These are phyloP conservation scores for Ceratoteleas bidentatus DNA, from an alignment of 1,140 invertebrate genomes.

Conservation along the genomic window DNA sequence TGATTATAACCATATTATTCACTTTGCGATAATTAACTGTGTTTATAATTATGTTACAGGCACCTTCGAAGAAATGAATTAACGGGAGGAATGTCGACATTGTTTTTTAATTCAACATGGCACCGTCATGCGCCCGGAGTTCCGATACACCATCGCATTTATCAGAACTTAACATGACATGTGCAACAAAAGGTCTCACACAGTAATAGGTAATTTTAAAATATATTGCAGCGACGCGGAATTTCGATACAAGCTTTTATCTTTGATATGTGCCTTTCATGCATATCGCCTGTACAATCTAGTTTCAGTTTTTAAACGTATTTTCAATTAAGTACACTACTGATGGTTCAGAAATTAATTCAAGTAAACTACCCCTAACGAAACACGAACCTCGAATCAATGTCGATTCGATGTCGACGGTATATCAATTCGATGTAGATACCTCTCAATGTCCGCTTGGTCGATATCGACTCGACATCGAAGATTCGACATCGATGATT, in stretches of 20 bases:
- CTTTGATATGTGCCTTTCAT: conserved; percentile 32
- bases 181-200: conserved; percentile 69
- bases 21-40: too few relatives aligned
- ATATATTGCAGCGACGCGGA: conserved; percentile 11
- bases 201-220: conserved; percentile 71
- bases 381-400: too few relatives aligned
- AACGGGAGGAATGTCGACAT: conserved; percentile 68
- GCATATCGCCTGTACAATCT: neutral
- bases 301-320: conserved; percentile 14
- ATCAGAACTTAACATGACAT: conserved; percentile 73
- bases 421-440: too few relatives aligned
- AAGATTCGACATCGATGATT: too few relatives aligned
- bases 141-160: conserved; percentile 63
- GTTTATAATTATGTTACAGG: too few relatives aligned
- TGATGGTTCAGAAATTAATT: neutral
- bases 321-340: conserved; percentile 23
- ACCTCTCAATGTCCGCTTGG: too few relatives aligned
- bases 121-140: conserved; percentile 70
- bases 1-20: too few relatives aligned
- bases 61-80: conserved; percentile 63
- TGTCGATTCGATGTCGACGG: too few relatives aligned
- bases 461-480: too few relatives aligned
- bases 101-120: conserved; percentile 72
- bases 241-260: conserved; percentile 43
- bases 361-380: neutral